These are phyloP conservation scores for Callimorpha dominula DNA, from an alignment of 2,888 invertebrate species.

Conservation along the genomic window DNA sequence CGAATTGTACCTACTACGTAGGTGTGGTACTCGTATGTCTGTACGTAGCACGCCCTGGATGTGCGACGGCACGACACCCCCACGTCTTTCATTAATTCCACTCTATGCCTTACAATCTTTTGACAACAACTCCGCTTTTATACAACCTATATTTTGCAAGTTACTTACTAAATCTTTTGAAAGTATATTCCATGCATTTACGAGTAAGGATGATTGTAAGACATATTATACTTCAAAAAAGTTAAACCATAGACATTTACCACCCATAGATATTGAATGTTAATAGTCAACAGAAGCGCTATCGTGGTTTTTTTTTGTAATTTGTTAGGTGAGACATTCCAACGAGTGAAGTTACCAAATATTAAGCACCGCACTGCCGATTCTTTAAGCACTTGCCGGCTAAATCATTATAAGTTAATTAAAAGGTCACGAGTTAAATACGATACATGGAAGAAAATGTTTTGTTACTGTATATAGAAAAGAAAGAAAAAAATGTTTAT, in stretches of 20 bases:
- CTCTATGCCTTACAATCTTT: conserved; percentile 44
- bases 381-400: not conserved
- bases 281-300: not conserved
- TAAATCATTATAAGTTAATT: not conserved
- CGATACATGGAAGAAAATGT: not conserved
- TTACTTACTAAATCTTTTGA: conserved; percentile 19
- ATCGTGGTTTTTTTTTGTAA: too few species aligned
- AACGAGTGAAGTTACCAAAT: too few species aligned
- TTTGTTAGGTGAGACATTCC: too few species aligned
- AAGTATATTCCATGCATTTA: not conserved
- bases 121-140: conserved; percentile 33
- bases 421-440: not conserved
- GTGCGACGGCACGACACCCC: conserved; percentile 29
- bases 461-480: not conserved
- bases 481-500: too few species aligned
- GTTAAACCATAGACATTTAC: not conserved
- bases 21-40: not conserved
- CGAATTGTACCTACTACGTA: conserved; percentile 19
- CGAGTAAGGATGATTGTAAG: too few species aligned
- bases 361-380: too few species aligned
- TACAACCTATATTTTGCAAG: conserved; percentile 35
- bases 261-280: not conserved
- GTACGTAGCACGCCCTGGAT: not conserved
- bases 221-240: too few species aligned
- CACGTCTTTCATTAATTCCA: conserved; percentile 41